Evolutionary conservation across 2,888 invertebrate species (phyloP).

Genomic region (Sipha maydis): DNA sequence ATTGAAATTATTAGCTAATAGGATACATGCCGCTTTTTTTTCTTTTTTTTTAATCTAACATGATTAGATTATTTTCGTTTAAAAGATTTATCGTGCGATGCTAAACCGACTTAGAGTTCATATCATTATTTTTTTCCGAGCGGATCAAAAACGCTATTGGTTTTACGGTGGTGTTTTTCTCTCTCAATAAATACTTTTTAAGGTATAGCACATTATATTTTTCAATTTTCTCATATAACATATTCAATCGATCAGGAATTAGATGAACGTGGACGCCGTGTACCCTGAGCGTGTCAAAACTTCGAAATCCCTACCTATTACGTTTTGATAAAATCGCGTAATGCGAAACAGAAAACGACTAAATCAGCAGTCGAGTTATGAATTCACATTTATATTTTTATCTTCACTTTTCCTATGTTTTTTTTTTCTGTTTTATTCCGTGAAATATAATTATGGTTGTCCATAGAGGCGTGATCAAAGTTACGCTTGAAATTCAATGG

Average conservation of each 20-base stretch:
- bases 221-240: neutral
- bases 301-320: neutral
- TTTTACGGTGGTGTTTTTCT: neutral
- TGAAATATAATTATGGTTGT: neutral
- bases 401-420: neutral
- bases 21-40: neutral
- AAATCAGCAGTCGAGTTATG: constrained; percentile 8
- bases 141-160: constrained; percentile 2
- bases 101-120: neutral
- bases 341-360: neutral
- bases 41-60: neutral
- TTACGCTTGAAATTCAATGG: too few relatives aligned
- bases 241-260: constrained; percentile 38
- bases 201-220: neutral
- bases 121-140: neutral
- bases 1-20: neutral
- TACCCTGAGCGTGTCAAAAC: constrained; percentile 1
- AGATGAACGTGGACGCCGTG: neutral
- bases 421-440: neutral
- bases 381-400: neutral
- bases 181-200: neutral
- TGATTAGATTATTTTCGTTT: neutral
- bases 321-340: neutral
- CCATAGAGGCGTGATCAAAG: too few relatives aligned
- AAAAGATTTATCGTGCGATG: neutral